Evolutionary conservation across 2,888 invertebrate genomes (phyloP).

Genomic region (Sesamia inferens): DNA sequence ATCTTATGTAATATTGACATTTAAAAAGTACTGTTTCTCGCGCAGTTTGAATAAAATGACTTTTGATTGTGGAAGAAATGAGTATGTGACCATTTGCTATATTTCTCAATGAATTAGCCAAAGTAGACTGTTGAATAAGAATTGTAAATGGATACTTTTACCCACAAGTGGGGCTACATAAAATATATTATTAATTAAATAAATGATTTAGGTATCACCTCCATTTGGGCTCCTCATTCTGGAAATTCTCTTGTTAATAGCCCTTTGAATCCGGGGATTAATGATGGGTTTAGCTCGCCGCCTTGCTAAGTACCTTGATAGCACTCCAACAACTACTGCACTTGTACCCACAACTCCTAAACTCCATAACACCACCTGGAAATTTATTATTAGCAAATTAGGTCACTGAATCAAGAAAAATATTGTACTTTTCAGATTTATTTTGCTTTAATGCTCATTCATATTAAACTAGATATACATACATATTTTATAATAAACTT

Average conservation of each 20-base stretch:
- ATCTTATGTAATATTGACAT: too few species aligned
- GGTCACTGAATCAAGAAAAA: background rate
- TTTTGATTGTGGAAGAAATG: background rate
- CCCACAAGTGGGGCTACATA: background rate
- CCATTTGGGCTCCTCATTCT: slow-evolving; percentile 93
- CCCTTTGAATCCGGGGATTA: slow-evolving; percentile 89
- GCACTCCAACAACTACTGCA: slow-evolving; percentile 94
- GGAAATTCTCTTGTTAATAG: slow-evolving; percentile 90
- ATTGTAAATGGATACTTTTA: background rate
- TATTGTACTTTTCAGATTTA: background rate
- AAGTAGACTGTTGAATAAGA: background rate
- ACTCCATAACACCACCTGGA: slow-evolving; percentile 92
- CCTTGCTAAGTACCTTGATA: slow-evolving; percentile 94
- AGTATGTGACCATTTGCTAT: background rate
- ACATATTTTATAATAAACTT: background rate
- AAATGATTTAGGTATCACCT: slow-evolving; percentile 68
- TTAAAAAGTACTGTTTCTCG: too few species aligned
- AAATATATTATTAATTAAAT: background rate
- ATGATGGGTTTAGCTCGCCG: slow-evolving; percentile 91
- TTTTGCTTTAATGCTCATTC: background rate
- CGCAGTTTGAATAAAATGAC: too few species aligned
- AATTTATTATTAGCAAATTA: slow-evolving; percentile 35
- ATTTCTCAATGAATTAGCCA: background rate
- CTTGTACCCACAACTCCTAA: slow-evolving; percentile 92
- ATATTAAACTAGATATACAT: background rate